Evolutionary conservation across 2,888 invertebrate species (phyloP), one percentile per base, ranked within the genome.

Genomic region (Clusia tigrina): DNA sequence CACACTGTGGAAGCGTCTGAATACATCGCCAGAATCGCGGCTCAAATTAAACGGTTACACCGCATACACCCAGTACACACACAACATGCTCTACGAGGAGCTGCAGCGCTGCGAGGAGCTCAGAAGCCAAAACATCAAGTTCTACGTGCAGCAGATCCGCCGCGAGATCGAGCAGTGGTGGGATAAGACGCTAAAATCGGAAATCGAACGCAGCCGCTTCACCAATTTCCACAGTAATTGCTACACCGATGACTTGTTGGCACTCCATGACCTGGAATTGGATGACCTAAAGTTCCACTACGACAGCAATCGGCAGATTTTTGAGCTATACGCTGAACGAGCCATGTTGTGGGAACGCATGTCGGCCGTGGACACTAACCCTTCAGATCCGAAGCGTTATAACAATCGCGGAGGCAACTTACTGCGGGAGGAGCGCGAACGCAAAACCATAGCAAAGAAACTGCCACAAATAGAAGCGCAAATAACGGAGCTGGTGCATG

Each of bases 391-490:
- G 0, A 90, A 91, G 68, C 87, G 96, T 1, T 94, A 90, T 78
- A 90, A 93, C 71, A 95, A 96, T 82, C 87, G 96, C 38, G 95
- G 96, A 0, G 95, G 96, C 0, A 91, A 93, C 69, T 84, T 96
- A 5, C 83, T 96, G 1, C 88, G 89, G 58, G 96, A 96, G 78
- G 96, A 96, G 81, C 93, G 91, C 72, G 93, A 94, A 74, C 85
- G 95, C n/a, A 95, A 93, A 79, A 86, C 87, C 9, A 87, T 94
- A 10, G 86, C 88, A 37, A 90, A 84, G 67, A 86, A 90, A 83
- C 81, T 94, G 56, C 93, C 93, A 0, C 89, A 90, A 83, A 88
- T 93, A 48, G 92, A 93, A 80, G 86, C 86, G 0, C 87, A 89
- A 74, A 84, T 93, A 0, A 83, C 84, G 1, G 84, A 86, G 0